phyloP scores from a whole-genome alignment of 2,888 invertebrate genomes.

The Drosophila pseudotakahashii region DNA sequence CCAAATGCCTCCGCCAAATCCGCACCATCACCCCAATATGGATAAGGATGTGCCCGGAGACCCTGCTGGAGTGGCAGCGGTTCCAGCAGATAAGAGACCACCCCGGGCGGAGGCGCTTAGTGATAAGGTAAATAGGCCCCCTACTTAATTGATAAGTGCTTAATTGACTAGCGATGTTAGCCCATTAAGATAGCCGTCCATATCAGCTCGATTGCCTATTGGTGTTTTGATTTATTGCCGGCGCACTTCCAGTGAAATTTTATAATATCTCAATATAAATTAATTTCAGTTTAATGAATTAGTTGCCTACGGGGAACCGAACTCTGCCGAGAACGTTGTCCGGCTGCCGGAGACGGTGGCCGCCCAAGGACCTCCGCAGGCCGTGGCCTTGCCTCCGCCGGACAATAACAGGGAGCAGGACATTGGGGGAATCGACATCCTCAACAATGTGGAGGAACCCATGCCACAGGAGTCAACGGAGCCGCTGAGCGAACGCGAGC shows the following conservation, averaged over 20 bases:
- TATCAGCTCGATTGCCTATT: slow-evolving; percentile 13
- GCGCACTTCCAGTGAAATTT: slow-evolving; percentile 5
- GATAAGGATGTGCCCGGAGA: slow-evolving; percentile 23
- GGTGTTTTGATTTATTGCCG: slow-evolving; percentile 37
- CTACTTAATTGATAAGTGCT: slow-evolving; percentile 15
- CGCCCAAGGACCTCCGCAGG: slow-evolving; percentile 16
- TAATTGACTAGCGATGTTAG: slow-evolving; percentile 7
- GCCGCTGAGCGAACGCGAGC: slow-evolving; percentile 48
- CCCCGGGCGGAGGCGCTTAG: slow-evolving; percentile 5
- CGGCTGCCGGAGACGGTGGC: slow-evolving; percentile 64
- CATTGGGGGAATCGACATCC: slow-evolving; percentile 50
- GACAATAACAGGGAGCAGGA: slow-evolving; percentile 33
- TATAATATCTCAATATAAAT: slow-evolving; percentile 8
- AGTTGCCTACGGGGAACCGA: slow-evolving; percentile 45
- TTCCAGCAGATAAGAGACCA: slow-evolving; percentile 50
- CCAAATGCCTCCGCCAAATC: slow-evolving; percentile 59
- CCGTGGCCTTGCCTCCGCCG: slow-evolving; percentile 19
- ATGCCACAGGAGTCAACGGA: slow-evolving; percentile 40
- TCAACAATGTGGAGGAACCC: slow-evolving; percentile 65
- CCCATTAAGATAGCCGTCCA: slow-evolving; percentile 17
- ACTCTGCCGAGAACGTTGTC: slow-evolving; percentile 64
- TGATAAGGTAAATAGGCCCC: slow-evolving; percentile 35
- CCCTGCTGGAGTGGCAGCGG: slow-evolving; percentile 36
- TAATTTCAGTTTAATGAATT: slow-evolving; percentile 45
- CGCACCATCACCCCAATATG: slow-evolving; percentile 60